Evolutionary conservation across 2,113 vertebrate genomes (phyloP).

Genomic region (Malurus cyaneus): DNA sequence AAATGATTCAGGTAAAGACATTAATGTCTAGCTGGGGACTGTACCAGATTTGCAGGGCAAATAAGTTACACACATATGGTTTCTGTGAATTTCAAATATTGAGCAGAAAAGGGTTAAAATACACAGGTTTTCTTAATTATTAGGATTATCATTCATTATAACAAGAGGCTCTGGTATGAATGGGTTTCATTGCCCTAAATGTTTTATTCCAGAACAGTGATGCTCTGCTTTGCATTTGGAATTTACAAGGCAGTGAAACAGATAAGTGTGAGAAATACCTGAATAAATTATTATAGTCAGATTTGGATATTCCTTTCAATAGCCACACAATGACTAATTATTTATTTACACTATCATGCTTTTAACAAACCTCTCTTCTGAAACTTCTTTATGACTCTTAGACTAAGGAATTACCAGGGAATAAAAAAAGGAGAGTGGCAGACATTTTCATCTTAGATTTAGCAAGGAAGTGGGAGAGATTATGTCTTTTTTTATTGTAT

Average conservation of each 20-base stretch:
- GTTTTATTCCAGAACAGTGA: not conserved
- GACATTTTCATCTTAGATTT: not conserved
- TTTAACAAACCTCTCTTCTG: not conserved
- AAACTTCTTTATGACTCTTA: not conserved
- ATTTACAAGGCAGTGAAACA: not conserved
- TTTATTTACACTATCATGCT: not conserved
- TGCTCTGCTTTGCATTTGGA: not conserved
- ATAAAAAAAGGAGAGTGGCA: not conserved
- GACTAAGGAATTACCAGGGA: not conserved
- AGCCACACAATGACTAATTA: not conserved
- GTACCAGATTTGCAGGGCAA: not conserved
- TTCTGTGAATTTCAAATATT: not conserved
- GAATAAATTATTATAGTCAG: not conserved
- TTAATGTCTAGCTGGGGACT: not conserved
- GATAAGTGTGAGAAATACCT: not conserved
- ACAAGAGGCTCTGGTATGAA: not conserved
- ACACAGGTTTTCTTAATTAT: not conserved
- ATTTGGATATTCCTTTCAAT: not conserved
- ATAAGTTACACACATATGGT: not conserved
- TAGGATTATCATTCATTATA: not conserved
- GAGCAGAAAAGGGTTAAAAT: not conserved
- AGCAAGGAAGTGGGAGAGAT: not conserved
- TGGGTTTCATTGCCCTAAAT: not conserved
- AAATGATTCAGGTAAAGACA: not conserved
- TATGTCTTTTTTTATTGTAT: not conserved